Evolutionary conservation across 2,888 invertebrate species (phyloP), one percentile per base, ranked within the genome.

Genomic region (Idaea biselata): DNA sequence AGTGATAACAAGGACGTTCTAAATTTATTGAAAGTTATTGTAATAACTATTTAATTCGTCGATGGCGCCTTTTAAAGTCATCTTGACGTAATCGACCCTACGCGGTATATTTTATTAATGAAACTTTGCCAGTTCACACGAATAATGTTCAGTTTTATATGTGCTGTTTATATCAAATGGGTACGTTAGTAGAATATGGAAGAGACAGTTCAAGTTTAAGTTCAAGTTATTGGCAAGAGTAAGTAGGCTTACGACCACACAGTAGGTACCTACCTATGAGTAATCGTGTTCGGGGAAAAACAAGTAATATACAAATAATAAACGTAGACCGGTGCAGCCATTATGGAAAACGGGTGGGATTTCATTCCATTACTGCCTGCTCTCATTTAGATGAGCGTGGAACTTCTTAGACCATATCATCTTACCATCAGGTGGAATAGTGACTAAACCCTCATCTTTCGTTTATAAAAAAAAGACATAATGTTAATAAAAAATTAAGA

Each of bases 61-160:
- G 80, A 80, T 83, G 83, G 84, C 84, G 84, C 85, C 84, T 77
- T 78, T 74, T 70, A 75, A 77, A 74, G 77, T 73, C 75, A 73
- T 77, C 77, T 79, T 76, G 72, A 77, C 73, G 77, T 80, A 79
- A 78, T 74, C 73, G 75, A 59, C 65, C 68, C 71, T 75, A 86
- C 84, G 83, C 79, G 79, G 73, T 74, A 82, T 85, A 80, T 83
- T 82, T 84, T 83, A 82, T 82, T 81, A 78, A 84, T 82, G 69
- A 68, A 67, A 63, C 68, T 67, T 70, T 73, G 75, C 68, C 68
- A 74, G 76, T 82, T 83, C 82, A 75, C 84, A 84, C 77, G 64
- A 69, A 63, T 68, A 72, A 69, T 60, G 64, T 63, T 65, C 58
- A 17, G 58, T 64, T 61, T 54, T 59, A 66, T 65, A 67, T 63